Base-by-base conservation (phyloP, 2,888 invertebrate species). In the Mimachlamys varia region DNA sequence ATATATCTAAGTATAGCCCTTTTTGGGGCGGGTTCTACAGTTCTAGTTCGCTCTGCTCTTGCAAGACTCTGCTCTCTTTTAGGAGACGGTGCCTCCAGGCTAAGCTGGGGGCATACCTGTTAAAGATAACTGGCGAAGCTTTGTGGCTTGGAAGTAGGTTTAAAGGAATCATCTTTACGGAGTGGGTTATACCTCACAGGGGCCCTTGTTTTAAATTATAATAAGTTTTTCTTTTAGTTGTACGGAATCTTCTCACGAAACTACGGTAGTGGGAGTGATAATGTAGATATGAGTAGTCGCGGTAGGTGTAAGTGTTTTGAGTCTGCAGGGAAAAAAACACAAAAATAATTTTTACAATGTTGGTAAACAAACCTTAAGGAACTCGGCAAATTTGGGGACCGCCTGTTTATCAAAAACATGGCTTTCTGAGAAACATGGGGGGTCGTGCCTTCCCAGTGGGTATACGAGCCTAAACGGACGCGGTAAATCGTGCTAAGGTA, bases 401-500 rank as follows among this genome's bases (percentile, higher is more conserved):
- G 94, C 93, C 95, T 95, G 95, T 95, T 95, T 95, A 95, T 90
- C 95, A 95, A 95, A 95, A 95, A 95, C 95, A 95, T 94, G 92
- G 93, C 94, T 92, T 93, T 58, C 92, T 90, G 95, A 88, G 27
- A 37, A 17, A 88, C 37, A 88, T 88, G 55, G 17, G 58, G 92
- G 91, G 94, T 95, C 90, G 91, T 88, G 91, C 94, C 95, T 95
- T 95, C 95, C 94, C 95, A 92, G 93, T 95, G 95, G 93, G 27
- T 33, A 89, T 37, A 88, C 38, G 55, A 19, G 55, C 55, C 94
- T 94, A 89, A 95, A 95, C 93, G 94, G 95, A 94, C 93, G 95
- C 95, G 93, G 94, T 94, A 94, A 97, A 98, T 98, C 98, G 98
- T 91, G 58, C 90, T 91, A 92, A 92, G 88, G 92, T 92, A 92